Evolutionary conservation across 1,140 invertebrate genomes (phyloP).

Genomic region (Pseudobourletiella spinata): DNA sequence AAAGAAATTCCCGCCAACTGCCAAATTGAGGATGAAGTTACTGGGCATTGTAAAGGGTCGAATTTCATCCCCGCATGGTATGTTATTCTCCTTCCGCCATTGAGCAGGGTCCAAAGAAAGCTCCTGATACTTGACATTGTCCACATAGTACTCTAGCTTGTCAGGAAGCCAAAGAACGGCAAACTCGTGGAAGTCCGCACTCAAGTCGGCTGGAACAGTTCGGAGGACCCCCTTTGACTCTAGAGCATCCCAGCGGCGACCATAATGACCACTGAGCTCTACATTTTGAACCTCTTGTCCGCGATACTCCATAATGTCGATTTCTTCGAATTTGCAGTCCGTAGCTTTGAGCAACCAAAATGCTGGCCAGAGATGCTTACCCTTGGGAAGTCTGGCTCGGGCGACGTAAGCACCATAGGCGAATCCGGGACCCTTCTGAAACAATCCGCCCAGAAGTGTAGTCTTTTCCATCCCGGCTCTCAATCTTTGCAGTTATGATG

Average conservation of each 20-base stretch:
- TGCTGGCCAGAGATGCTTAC: constrained; percentile 20
- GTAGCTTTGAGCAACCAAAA: constrained; percentile 5
- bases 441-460: constrained; percentile 27
- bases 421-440: not conserved
- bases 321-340: constrained; percentile 30
- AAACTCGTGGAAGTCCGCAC: constrained; percentile 24
- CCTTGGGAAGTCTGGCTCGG: constrained; percentile 9
- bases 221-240: constrained; percentile 10
- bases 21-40: constrained; percentile 6
- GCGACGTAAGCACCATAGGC: constrained; percentile 22
- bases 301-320: constrained; percentile 29
- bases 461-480: constrained; percentile 20
- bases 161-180: constrained; percentile 24
- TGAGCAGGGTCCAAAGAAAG: not conserved
- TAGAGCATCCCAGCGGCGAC: constrained; percentile 4
- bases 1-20: constrained; percentile 5
- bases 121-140: constrained; percentile 21
- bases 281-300: constrained; percentile 13
- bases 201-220: constrained; percentile 13
- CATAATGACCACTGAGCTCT: constrained; percentile 24
- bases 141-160: constrained; percentile 29
- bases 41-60: not conserved
- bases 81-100: not conserved
- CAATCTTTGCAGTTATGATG: constrained; percentile 9
- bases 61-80: not conserved